Conservation (phyloP, 2,797 vertebrate genomes). For the Tamandua tetradactyla region DNA sequence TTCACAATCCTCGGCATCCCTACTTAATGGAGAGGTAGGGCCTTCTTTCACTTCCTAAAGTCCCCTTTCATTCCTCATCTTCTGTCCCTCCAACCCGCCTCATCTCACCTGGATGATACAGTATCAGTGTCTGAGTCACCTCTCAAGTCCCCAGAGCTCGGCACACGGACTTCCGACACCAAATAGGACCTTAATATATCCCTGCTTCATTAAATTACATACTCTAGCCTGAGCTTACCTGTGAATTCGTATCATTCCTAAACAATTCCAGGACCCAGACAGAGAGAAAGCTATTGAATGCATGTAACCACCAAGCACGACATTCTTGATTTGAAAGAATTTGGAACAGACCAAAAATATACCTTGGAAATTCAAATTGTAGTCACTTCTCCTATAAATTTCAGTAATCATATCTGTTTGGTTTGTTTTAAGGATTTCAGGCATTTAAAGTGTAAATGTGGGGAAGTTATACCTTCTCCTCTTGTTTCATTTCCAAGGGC, state of each 20-base stretch:
- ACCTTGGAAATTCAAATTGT: conserved; percentile 60
- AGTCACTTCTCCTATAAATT: conserved; percentile 64
- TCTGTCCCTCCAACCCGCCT: neutral
- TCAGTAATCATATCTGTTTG: conserved; percentile 81
- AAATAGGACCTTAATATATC: neutral
- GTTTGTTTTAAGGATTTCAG: conserved; percentile 81
- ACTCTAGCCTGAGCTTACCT: neutral
- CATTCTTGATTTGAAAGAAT: conserved; percentile 6
- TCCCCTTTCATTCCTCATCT: neutral
- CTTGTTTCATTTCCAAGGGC: conserved; percentile 83
- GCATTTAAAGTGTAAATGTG: conserved; percentile 79
- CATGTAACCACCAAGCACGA: neutral
- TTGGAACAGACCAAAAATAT: conserved; percentile 6
- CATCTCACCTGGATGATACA: neutral
- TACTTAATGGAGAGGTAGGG: neutral
- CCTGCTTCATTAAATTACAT: neutral
- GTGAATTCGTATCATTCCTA: neutral
- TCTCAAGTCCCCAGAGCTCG: neutral
- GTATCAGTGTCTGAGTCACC: neutral
- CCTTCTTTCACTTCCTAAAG: neutral
- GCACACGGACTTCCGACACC: neutral
- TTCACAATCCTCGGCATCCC: neutral
- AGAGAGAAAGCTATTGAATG: neutral
- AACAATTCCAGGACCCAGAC: neutral
- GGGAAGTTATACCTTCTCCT: conserved; percentile 73